Evolutionary conservation across 2,888 invertebrate species (phyloP).

Genomic region (Tetramorium bicarinatum): DNA sequence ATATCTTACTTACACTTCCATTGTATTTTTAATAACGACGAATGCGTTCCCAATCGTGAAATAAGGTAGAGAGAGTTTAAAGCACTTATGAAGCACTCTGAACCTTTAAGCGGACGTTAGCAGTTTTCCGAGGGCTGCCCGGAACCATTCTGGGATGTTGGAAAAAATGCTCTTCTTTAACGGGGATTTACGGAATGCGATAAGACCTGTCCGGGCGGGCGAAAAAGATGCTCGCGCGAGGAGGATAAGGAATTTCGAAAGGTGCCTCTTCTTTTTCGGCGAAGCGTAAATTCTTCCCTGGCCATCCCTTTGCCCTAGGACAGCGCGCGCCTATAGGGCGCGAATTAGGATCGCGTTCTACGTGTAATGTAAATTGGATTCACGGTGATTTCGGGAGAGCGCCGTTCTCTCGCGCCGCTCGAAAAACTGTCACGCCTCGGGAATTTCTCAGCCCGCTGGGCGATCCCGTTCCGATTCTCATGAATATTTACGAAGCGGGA

Average conservation of each 20-base stretch:
- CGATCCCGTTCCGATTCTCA: slow-evolving; percentile 23
- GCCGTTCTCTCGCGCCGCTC: not conserved
- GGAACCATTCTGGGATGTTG: slow-evolving; percentile 15
- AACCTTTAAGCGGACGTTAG: slow-evolving; percentile 2
- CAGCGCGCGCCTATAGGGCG: not conserved
- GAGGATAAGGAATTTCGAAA: slow-evolving; percentile 36
- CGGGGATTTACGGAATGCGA: slow-evolving; percentile 51
- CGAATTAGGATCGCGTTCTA: slow-evolving; percentile 32
- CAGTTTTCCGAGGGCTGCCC: not conserved
- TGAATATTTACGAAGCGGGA: slow-evolving; percentile 48
- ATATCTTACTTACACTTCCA: not conserved
- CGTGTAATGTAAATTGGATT: slow-evolving; percentile 47
- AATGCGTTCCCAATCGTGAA: not conserved
- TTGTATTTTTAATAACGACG: not conserved
- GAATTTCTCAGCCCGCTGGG: slow-evolving; percentile 36
- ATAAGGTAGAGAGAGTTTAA: not conserved
- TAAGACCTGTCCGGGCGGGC: slow-evolving; percentile 9
- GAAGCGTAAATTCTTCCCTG: slow-evolving; percentile 29
- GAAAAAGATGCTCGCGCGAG: slow-evolving; percentile 22
- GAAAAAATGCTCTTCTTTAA: slow-evolving; percentile 47
- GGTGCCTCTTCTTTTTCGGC: slow-evolving; percentile 29
- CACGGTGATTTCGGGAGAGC: slow-evolving; percentile 15
- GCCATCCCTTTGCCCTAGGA: not conserved
- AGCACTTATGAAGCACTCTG: not conserved
- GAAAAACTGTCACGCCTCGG: slow-evolving; percentile 50